A percentile compares a stretch with the other conserved stretches of the same genome.
Conservation (phyloP, 1,140 invertebrate genomes). For the Augochlora pura region DNA sequence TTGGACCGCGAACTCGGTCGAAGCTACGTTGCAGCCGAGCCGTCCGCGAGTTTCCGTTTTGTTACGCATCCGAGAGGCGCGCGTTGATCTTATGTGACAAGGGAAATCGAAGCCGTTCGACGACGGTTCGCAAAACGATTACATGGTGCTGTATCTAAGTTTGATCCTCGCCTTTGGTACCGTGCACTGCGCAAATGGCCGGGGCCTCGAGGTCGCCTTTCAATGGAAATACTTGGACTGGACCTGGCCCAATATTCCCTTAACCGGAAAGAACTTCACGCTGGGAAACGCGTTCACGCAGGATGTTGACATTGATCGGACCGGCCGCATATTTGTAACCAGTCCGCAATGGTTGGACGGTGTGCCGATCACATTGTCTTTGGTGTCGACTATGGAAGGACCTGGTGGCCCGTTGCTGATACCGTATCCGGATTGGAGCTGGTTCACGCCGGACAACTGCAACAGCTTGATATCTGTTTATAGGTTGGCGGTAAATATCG, state of each 20-base stretch:
- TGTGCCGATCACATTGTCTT: conserved; percentile 76
- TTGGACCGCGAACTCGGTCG: conserved; percentile 57
- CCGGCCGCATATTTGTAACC: conserved; percentile 76
- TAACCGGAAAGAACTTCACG: conserved; percentile 71
- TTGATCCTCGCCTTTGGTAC: conserved; percentile 25
- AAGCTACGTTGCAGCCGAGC: conserved; percentile 16
- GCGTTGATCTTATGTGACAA: conserved; percentile 20
- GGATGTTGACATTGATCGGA: conserved; percentile 75
- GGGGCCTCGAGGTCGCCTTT: conserved; percentile 64
- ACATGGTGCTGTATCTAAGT: conserved; percentile 23
- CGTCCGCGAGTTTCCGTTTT: background rate
- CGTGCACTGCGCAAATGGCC: conserved; percentile 4
- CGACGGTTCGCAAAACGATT: background rate
- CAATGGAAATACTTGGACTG: conserved; percentile 77
- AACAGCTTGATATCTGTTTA: conserved; percentile 77
- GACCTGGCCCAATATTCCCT: conserved; percentile 68
- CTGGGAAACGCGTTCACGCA: conserved; percentile 75
- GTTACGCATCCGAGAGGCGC: background rate
- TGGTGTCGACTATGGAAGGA: conserved; percentile 66
- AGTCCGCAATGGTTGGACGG: conserved; percentile 78
- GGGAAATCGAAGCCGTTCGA: background rate
- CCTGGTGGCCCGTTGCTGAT: conserved; percentile 72
- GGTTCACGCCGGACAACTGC: conserved; percentile 71
- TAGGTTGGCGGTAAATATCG: conserved; percentile 76
- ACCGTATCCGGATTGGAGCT: conserved; percentile 77